phyloP scores from a whole-genome alignment of 1,140 invertebrate species.

The Halictus rubicundus region DNA sequence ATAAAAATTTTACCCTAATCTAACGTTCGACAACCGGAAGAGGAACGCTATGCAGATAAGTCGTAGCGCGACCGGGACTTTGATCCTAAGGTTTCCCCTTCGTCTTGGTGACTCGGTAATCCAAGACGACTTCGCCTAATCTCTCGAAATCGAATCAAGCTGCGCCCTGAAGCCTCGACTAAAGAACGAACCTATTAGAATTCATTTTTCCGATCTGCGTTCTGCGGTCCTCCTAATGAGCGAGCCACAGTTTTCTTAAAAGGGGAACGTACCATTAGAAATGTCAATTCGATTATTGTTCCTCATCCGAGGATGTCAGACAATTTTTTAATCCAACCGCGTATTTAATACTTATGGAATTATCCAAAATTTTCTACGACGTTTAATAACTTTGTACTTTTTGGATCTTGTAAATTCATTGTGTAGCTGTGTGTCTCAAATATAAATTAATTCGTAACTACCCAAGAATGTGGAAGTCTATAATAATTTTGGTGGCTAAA shows the following conservation, averaged over 20 bases:
- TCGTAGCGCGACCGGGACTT: conserved; percentile 59
- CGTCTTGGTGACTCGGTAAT: conserved; percentile 73
- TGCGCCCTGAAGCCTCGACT: conserved; percentile 62
- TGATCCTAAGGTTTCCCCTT: conserved; percentile 74
- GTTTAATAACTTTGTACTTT: no score
- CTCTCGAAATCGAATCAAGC: conserved; percentile 69
- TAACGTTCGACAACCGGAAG: conserved; percentile 37
- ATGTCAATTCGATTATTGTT: no score
- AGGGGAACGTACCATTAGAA: no score
- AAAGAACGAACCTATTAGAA: conserved; percentile 35
- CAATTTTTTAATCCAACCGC: no score
- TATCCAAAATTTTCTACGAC: no score
- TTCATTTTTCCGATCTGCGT: neutral
- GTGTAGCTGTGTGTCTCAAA: no score
- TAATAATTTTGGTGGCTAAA: no score
- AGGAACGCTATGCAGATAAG: conserved; percentile 67
- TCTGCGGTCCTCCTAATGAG: neutral
- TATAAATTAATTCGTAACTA: no score
- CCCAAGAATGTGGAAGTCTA: no score
- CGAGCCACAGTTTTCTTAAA: neutral
- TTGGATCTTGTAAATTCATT: no score
- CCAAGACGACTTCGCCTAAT: conserved; percentile 70
- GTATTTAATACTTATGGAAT: no score
- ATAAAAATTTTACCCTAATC: conserved; percentile 13
- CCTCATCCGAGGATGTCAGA: no score